These are phyloP conservation scores for Cephalopachus bancanus DNA, from an alignment of 2,797 vertebrate genomes.

Conservation along the genomic window DNA sequence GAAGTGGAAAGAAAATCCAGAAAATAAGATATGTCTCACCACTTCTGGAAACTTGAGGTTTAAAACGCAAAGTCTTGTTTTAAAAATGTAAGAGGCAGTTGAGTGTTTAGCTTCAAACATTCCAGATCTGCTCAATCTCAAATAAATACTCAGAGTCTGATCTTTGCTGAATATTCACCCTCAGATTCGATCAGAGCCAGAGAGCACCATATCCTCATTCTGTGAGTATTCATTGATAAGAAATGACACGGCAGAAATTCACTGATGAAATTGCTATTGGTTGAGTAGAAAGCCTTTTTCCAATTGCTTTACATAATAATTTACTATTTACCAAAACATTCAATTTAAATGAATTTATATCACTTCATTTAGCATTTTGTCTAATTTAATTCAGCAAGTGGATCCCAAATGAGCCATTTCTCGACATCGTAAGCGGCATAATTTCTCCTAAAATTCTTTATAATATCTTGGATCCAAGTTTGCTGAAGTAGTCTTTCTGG, in stretches of 20 bases:
- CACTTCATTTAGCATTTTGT: slow-evolving; percentile 72
- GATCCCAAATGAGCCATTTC: slow-evolving; percentile 67
- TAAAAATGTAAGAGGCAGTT: not conserved
- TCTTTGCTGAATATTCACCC: not conserved
- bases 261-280: not conserved
- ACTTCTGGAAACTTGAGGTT: not conserved
- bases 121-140: not conserved
- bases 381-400: slow-evolving; percentile 60
- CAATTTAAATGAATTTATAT: not conserved
- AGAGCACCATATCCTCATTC: not conserved
- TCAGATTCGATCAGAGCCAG: not conserved
- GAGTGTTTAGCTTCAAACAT: not conserved
- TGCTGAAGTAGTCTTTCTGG: slow-evolving; percentile 82
- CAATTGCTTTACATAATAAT: slow-evolving; percentile 35
- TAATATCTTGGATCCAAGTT: slow-evolving; percentile 73
- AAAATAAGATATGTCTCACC: not conserved
- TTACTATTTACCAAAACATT: not conserved
- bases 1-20: slow-evolving; percentile 42
- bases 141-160: not conserved
- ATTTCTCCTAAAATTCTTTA: slow-evolving; percentile 80
- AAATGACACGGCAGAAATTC: slow-evolving; percentile 1
- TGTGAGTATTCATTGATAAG: not conserved
- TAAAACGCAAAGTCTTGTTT: not conserved
- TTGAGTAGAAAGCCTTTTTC: slow-evolving; percentile 20
- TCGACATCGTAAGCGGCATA: slow-evolving; percentile 69